Evolutionary conservation across 2,113 vertebrate species (phyloP), one percentile per base, ranked within the genome.

Genomic region (Platycercus adscitus): DNA sequence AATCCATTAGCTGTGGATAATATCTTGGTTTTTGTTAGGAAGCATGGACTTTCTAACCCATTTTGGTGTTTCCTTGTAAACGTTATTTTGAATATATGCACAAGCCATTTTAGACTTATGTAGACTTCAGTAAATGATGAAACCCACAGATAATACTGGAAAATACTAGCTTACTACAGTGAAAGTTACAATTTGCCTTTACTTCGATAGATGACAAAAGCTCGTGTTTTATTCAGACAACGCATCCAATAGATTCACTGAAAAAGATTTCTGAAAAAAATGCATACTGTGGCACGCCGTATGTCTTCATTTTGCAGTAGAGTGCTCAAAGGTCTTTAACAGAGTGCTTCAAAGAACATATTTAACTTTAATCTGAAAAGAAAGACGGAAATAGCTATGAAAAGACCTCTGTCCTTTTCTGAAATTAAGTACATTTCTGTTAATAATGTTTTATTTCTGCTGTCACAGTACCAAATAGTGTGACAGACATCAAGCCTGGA

Each of bases 341-440:
- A n/a, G 41, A 65, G 26, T n/a, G 76, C 29, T 76, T 88, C 47
- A 86, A 92, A 69, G 11, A 84, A 52, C 23, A 10, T 65, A 17
- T 82, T 82, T 75, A 69, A 64, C 37, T 86, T 70, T 71, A 82
- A 58, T 72, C 10, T 72, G 33, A 78, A 89, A 91, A 91, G 24
- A 84, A 91, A 46, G 19, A 73, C 0, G 1, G 39, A 91, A 94
- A 84, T 31, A 65, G 2, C 44, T 75, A n/a, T 28, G 15, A 13
- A 71, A 31, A 39, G 24, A 88, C 26, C n/a, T 91, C 58, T 96
- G 37, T 17, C 52, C 12, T 73, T 81, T 91, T 56, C 56, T 93
- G 66, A 92, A 93, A 96, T 79, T 61, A 25, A 7, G 83, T 56
- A 19, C 33, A 68, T 93, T 96, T 91, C 65, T 90, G 28, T 84